These are phyloP conservation scores for Tanypteryx hageni DNA, from an alignment of 2,888 invertebrate species.

Conservation along the genomic window DNA sequence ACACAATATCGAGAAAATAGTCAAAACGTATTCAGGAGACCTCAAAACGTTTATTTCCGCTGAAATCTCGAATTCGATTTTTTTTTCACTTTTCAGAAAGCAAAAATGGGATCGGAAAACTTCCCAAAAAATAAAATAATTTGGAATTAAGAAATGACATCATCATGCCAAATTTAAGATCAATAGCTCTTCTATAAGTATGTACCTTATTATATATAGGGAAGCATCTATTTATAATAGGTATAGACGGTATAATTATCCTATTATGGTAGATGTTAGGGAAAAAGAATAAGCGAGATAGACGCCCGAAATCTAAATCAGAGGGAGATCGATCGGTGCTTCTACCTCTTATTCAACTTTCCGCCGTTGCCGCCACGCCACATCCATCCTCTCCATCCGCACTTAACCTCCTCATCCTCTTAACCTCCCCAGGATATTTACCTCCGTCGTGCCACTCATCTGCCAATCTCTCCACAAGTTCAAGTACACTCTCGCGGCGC, in stretches of 20 bases:
- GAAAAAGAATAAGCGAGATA: background rate
- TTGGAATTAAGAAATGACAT: too few relatives aligned
- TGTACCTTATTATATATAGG: too few relatives aligned
- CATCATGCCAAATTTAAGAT: too few relatives aligned
- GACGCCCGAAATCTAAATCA: background rate
- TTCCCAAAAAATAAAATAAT: too few relatives aligned
- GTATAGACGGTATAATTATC: background rate
- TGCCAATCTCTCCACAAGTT: constrained; percentile 7
- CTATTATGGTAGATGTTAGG: background rate
- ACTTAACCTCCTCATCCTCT: constrained; percentile 11
- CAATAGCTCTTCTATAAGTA: too few relatives aligned
- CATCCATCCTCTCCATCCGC: background rate
- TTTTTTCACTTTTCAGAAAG: too few relatives aligned
- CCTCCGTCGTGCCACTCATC: constrained; percentile 18
- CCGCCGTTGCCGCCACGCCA: background rate
- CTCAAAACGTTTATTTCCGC: too few relatives aligned
- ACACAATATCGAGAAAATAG: too few relatives aligned
- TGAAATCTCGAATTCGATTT: too few relatives aligned
- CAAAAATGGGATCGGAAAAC: too few relatives aligned
- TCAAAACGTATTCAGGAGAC: too few relatives aligned
- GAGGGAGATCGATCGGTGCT: background rate
- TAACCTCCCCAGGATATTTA: constrained; percentile 31
- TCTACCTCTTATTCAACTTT: background rate
- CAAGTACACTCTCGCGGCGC: constrained; percentile 11
- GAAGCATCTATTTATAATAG: too few relatives aligned